phyloP scores from a whole-genome alignment of 2,888 invertebrate genomes.

The Julus scanicus region DNA sequence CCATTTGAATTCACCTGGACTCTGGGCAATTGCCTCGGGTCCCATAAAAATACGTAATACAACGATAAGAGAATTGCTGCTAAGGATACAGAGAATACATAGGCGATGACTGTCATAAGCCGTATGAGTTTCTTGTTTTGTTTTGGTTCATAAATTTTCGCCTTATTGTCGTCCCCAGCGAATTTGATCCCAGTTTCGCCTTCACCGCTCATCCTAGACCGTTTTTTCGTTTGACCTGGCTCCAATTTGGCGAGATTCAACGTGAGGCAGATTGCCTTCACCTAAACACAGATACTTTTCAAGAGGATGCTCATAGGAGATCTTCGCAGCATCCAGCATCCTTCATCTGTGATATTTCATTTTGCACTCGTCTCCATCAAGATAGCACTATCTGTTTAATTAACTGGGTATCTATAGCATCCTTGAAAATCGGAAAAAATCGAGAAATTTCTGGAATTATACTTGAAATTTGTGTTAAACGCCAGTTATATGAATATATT shows the following conservation, averaged over 20 bases:
- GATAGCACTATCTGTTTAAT: neutral
- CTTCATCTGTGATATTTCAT: neutral
- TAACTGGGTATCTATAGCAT: no score
- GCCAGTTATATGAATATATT: no score
- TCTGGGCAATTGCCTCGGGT: conserved; percentile 70
- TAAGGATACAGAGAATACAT: conserved; percentile 92
- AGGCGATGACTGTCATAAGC: conserved; percentile 91
- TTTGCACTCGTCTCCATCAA: conserved; percentile 17
- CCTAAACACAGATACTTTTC: neutral
- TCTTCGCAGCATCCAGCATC: conserved; percentile 27
- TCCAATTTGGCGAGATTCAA: conserved; percentile 14
- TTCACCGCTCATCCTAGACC: conserved; percentile 52
- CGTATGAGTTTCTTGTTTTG: conserved; percentile 82
- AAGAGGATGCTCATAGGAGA: conserved; percentile 14
- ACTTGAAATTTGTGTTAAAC: no score
- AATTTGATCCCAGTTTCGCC: conserved; percentile 58
- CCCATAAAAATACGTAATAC: conserved; percentile 95
- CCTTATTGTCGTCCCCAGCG: conserved; percentile 58
- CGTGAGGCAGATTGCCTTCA: neutral
- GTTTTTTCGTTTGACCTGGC: conserved; percentile 30
- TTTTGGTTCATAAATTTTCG: conserved; percentile 68
- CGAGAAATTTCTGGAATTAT: no score
- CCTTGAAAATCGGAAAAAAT: no score
- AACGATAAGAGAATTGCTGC: conserved; percentile 93
- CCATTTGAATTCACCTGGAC: neutral